Evolutionary conservation across 2,113 vertebrate genomes (phyloP).

Genomic region (Sinocyclocheilus grahami): DNA sequence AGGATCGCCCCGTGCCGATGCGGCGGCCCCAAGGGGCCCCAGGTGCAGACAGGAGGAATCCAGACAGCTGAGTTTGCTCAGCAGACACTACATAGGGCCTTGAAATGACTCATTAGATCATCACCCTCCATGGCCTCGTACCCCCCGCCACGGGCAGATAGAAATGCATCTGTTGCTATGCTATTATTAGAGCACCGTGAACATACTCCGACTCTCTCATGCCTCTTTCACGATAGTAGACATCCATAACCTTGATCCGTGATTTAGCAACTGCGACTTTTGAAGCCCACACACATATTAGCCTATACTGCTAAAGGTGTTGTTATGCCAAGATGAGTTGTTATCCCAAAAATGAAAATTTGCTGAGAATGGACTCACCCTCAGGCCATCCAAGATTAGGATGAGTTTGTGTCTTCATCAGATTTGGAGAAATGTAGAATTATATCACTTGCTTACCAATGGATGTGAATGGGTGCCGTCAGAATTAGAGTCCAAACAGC

Average conservation of each 20-base stretch:
- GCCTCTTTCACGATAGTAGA: conserved; percentile 60
- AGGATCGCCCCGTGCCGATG: neutral
- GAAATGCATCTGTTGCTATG: conserved; percentile 72
- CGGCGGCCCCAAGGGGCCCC: conserved; percentile 25
- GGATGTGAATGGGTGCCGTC: neutral
- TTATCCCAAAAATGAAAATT: neutral
- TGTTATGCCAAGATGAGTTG: neutral
- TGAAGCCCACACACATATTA: neutral
- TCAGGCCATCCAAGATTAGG: neutral
- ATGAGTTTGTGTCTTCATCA: neutral
- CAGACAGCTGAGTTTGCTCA: conserved; percentile 57
- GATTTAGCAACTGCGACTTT: neutral
- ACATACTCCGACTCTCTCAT: conserved; percentile 69
- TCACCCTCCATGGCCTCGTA: conserved; percentile 58
- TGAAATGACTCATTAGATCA: conserved; percentile 58
- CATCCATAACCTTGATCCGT: conserved; percentile 51
- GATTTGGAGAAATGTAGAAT: neutral
- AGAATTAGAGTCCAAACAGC: neutral
- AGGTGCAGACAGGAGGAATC: conserved; percentile 63
- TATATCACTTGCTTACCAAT: neutral
- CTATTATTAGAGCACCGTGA: conserved; percentile 74
- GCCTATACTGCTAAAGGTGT: no score
- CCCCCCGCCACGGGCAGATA: conserved; percentile 55
- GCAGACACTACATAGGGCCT: conserved; percentile 62
- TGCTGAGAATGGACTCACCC: neutral